Base-by-base conservation (phyloP, 2,888 invertebrate genomes). In the Platynereis dumerilii region DNA sequence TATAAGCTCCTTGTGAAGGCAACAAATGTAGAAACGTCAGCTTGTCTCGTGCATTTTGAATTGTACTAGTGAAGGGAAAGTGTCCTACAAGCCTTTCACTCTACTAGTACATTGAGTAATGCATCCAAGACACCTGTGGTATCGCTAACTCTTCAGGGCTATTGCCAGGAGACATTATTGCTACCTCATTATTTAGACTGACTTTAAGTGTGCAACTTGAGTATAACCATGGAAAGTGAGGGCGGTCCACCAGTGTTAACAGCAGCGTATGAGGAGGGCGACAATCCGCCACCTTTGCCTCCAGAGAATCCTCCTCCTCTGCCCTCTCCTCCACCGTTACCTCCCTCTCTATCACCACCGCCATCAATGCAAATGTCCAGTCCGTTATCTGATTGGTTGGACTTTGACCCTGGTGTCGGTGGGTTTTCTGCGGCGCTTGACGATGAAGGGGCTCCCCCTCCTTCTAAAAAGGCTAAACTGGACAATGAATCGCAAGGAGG, bases 301-400 rank as follows among this genome's bases (percentile, higher is more conserved):
- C 53, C 60, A 10, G 34, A 48, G 7, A 24, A 27, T n/a, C 55
- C 39, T 5, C 42, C 61, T 29, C 61, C 54, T 2, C 42, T 54
- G 28, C 61, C 54, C 15, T 27, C 61, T 7, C 44, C 61, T 28
- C 61, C 61, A 12, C 67, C 60, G 15, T 60, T 60, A 5, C 39
- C 29, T 3, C 53, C 66, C 44, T 56, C 62, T 29, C 24, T 58
- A 34, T 60, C 64, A 64, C 73, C 72, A 70, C 74, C 73, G 66
- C 69, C 74, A 68, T 74, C 76, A 72, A 72, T 62, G 69, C 76
- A 73, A 74, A 72, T 69, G 76, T 76, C 76, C 76, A 76, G 71
- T 72, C 72, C 66, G 34, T 66, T 59, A 58, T 55, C 63, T 71
- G 68, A 74, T 60, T 58, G 72, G 72, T 72, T 76, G 76, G 74